Conservation (phyloP, 2,888 invertebrate genomes). For the Mesodorylaimus sp. region DNA sequence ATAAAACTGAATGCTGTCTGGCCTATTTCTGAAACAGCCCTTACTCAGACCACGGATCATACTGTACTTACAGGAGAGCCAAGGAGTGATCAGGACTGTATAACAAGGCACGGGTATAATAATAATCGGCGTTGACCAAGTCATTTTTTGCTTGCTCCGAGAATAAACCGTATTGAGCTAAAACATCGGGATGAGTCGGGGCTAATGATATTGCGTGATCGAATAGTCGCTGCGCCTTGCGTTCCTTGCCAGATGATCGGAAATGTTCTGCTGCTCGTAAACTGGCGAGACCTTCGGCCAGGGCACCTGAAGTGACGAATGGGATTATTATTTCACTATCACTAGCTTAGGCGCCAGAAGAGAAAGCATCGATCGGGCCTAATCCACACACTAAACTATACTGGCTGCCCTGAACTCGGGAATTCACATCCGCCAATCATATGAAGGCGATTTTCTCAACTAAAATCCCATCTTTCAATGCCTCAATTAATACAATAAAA, state of each 20-base stretch:
- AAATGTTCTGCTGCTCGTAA: slow-evolving; percentile 19
- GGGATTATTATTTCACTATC: no score
- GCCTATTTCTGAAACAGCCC: no score
- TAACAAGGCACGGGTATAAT: slow-evolving; percentile 60
- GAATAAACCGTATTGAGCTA: slow-evolving; percentile 80
- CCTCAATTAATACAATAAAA: no score
- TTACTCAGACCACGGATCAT: no score
- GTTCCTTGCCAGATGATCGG: slow-evolving; percentile 18
- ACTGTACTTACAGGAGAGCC: slow-evolving; percentile 18
- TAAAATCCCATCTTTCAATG: no score
- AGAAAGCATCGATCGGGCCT: no score
- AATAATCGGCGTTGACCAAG: slow-evolving; percentile 67
- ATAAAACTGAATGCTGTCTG: no score
- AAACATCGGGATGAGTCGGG: slow-evolving; percentile 73
- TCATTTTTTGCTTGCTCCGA: slow-evolving; percentile 65
- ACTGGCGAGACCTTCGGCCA: slow-evolving; percentile 20
- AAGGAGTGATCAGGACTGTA: slow-evolving; percentile 55
- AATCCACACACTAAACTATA: no score
- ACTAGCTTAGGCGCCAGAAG: no score
- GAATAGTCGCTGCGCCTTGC: slow-evolving; percentile 29
- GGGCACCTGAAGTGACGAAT: slow-evolving; percentile 2
- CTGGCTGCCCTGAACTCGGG: no score
- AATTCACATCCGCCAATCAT: no score
- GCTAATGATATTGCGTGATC: slow-evolving; percentile 74
- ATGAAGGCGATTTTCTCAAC: no score